phyloP scores from a whole-genome alignment of 2,113 vertebrate genomes.

The Megalops atlanticus region DNA sequence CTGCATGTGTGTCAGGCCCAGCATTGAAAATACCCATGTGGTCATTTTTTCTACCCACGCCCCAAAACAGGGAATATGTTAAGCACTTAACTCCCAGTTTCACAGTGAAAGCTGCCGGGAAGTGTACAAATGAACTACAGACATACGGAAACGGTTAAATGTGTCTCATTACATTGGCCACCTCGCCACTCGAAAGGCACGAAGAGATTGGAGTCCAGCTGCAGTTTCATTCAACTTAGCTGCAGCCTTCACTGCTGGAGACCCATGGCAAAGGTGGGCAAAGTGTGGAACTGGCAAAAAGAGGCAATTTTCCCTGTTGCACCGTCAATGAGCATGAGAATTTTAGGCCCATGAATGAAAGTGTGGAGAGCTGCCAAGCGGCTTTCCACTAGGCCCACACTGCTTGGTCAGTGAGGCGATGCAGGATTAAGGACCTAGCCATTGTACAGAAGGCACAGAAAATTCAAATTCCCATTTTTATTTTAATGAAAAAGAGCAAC shows the following conservation, averaged over 20 bases:
- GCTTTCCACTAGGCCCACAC: conserved; percentile 17
- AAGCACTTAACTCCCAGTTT: too few species aligned
- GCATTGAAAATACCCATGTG: background rate
- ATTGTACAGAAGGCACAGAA: conserved; percentile 6
- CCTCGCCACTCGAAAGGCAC: too few species aligned
- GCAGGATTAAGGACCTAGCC: conserved; percentile 16
- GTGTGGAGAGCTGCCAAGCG: conserved; percentile 15
- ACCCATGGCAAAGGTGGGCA: background rate
- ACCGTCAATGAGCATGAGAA: background rate
- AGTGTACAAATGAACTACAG: too few species aligned
- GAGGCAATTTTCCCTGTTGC: conserved; percentile 59
- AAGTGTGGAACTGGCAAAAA: background rate
- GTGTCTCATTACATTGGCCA: too few species aligned
- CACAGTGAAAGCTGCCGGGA: too few species aligned
- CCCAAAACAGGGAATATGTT: too few species aligned
- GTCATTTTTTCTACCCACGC: too few species aligned
- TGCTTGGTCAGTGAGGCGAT: conserved; percentile 25
- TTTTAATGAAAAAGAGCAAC: conserved; percentile 22
- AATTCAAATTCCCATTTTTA: conserved; percentile 19
- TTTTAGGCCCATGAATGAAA: background rate
- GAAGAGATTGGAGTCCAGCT: too few species aligned
- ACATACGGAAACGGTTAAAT: too few species aligned
- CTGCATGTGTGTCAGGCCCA: background rate
- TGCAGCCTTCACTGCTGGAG: too few species aligned
- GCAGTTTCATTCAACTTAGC: too few species aligned